Base-by-base conservation (phyloP, 2,888 invertebrate species). In the Gasteruption jaculator region DNA sequence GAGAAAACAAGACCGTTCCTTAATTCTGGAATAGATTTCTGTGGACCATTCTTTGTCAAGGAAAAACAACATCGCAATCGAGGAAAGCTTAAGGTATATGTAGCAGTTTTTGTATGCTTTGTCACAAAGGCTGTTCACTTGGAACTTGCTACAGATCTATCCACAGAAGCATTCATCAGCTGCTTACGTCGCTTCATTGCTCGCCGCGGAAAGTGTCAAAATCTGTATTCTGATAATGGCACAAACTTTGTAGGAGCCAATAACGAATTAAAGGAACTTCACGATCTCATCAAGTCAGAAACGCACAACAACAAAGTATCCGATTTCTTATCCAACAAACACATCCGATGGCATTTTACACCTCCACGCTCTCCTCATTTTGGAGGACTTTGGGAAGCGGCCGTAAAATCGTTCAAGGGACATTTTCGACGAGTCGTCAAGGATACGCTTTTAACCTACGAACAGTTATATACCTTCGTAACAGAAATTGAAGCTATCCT, bases 211-310 rank as follows among this genome's bases (percentile, higher is more conserved):
- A 33, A 41, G 16, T 45, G 50, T 2, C 12, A 16, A 2, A 33
- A 56, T 5, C 50, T 69, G 0, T 57, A 51, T 36, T 60, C 58
- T 5, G 65, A 65, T 32, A 61, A 60, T 33, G 63, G 60, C 0
- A 57, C 54, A 2, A 65, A 62, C 34, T 67, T 65, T 38, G 44
- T 58, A 2, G 65, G 63, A 4, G 62, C 62, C 4, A 47, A 52
- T 10, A 52, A 51, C 4, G 47, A 56, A 29, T 36, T 62, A 2
- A 36, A 43, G 12, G 53, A 55, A 30, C 16, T 56, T 4, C 29
- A 36, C 7, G 29, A 14, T 2, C n/a, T 40, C 4, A 12, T 46
- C 1, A 5, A 16, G 8, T 33, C 43, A 1, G 16, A 33, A 6
- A 19, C 41, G 2, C 36, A 31, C 21, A 40, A 40, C 18, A 19